Percentiles rank a stretch among this genome's conserved stretches.
Conservation (phyloP, 2,888 invertebrate genomes). For the Papilio demoleus region DNA sequence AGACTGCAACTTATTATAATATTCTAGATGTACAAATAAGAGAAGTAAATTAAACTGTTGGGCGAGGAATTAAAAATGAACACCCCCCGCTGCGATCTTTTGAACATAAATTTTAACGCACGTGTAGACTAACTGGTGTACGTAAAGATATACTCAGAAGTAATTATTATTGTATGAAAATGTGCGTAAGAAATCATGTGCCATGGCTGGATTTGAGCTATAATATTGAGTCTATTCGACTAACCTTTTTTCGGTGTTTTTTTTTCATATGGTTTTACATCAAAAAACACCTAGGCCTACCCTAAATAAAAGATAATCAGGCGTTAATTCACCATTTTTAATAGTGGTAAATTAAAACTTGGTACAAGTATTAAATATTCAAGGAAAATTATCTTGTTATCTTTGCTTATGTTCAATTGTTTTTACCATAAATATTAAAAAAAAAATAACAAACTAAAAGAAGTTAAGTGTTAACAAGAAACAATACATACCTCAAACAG, state of each 20-base stretch:
- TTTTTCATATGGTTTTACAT: no score
- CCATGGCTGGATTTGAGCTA: not conserved
- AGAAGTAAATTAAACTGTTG: not conserved
- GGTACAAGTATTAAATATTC: no score
- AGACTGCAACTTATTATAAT: not conserved
- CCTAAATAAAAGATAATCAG: no score
- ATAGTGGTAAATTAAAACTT: no score
- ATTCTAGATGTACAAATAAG: not conserved
- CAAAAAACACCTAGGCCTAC: no score
- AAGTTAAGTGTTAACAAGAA: not conserved
- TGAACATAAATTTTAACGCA: not conserved
- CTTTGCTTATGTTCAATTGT: not conserved
- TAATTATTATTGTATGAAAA: not conserved
- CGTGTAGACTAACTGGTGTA: not conserved
- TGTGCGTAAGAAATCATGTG: not conserved
- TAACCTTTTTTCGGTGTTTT: no score
- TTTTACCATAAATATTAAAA: not conserved
- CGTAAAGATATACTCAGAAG: not conserved
- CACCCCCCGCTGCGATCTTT: not conserved
- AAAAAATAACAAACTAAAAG: not conserved
- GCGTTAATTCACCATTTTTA: no score
- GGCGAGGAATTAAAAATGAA: not conserved
- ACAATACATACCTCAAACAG: not conserved
- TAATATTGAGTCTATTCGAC: no score
- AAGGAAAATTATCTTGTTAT: not conserved